A percentile compares a stretch with the other conserved stretches of the same genome.
Conservation (phyloP, 2,113 vertebrate species). For the Rhadina sibilatrix region DNA sequence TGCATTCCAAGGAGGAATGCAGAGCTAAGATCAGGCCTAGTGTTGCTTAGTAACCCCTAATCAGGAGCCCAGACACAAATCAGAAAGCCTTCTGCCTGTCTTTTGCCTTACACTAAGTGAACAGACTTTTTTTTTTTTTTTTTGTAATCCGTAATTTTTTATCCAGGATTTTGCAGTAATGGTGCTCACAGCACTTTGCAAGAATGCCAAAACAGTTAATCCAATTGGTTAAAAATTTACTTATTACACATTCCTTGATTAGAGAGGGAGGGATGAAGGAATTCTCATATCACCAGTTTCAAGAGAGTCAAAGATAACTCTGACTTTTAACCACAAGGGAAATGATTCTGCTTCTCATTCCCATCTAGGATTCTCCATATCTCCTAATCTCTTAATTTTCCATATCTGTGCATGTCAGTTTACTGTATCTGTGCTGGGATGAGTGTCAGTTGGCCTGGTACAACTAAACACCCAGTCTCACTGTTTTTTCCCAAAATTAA, state of each 20-base stretch:
- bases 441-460: background rate
- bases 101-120: background rate
- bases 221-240: background rate
- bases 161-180: background rate
- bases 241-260: background rate
- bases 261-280: background rate
- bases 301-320: background rate
- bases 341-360: background rate
- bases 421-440: background rate
- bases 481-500: background rate
- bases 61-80: background rate
- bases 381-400: background rate
- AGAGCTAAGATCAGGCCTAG: background rate
- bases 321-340: background rate
- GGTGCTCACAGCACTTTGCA: background rate
- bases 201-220: background rate
- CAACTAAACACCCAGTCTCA: background rate
- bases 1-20: constrained; percentile 7
- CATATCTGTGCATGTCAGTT: background rate
- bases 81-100: background rate
- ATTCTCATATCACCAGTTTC: background rate
- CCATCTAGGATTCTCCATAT: background rate
- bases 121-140: background rate
- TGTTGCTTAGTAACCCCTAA: constrained; percentile 25
- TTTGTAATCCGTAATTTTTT: background rate